phyloP scores from a whole-genome alignment of 2,888 invertebrate genomes.

The Mycalesis mineus region DNA sequence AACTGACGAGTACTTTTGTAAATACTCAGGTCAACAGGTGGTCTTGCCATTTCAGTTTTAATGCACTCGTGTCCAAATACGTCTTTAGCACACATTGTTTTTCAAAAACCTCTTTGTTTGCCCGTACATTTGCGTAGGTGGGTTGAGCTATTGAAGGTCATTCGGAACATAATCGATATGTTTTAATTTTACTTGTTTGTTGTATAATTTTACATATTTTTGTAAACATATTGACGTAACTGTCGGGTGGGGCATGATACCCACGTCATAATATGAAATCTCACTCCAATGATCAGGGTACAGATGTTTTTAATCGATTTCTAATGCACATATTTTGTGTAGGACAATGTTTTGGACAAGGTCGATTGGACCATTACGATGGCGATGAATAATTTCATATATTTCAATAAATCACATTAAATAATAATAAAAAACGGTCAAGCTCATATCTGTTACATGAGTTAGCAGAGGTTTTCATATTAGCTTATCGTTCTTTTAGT shows the following conservation, averaged over 20 bases:
- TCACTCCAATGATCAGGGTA: background rate
- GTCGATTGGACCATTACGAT: background rate
- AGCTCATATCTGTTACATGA: too few species aligned
- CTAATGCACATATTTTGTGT: background rate
- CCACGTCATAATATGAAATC: background rate
- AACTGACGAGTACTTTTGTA: background rate
- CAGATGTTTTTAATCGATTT: background rate
- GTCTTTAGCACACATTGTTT: constrained; percentile 21
- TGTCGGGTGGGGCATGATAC: background rate
- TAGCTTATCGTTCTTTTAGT: too few species aligned
- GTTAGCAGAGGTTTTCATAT: too few species aligned
- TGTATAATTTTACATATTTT: background rate
- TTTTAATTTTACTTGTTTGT: constrained; percentile 16
- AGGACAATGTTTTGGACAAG: background rate
- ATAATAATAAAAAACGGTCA: background rate
- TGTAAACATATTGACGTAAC: background rate
- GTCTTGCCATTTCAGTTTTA: constrained; percentile 22
- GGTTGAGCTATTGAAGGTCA: constrained; percentile 17
- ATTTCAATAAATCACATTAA: background rate
- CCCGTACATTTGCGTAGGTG: constrained; percentile 17
- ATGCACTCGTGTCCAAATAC: constrained; percentile 19
- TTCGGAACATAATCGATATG: constrained; percentile 1
- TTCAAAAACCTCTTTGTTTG: constrained; percentile 16
- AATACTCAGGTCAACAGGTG: constrained; percentile 9
- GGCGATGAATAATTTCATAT: background rate